Base-by-base conservation (phyloP, 2,797 vertebrate genomes). In the Platalea minor region DNA sequence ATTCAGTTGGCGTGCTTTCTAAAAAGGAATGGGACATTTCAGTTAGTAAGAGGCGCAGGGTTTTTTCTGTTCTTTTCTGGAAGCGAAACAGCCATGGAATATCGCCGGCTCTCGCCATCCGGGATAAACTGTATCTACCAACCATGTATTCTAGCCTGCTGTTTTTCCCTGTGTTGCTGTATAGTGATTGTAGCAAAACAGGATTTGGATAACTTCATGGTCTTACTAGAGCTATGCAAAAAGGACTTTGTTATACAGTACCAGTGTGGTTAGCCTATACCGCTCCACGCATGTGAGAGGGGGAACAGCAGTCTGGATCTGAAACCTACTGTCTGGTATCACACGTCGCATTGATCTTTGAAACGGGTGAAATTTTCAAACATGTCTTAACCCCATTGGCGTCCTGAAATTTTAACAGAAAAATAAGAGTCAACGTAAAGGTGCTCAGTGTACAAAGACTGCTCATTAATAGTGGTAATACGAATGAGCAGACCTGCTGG, bases 311-410 rank as follows among this genome's bases (percentile, higher is more conserved):
- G 15, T 3, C 14, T 75, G 54, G 18, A 48, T 80, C 67, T 75
- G 67, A 92, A 92, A 75, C 39, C 63, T 56, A 1, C 43, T 48
- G 24, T 57, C 28, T 61, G 13, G 39, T 51, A 17, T 2, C 63
- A 68, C 68, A 20, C 31, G 24, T 33, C 1, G 0, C 4, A 0
- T 48, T 84, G 11, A 46, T 37, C 41, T 70, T 41, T 35, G 26
- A 78, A 82, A 76, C 19, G n/a, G 17, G 24, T 75, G 50, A 63
- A 37, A 26, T 57, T 91, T 79, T 67, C 86, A 75, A 39, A 59
- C 8, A 2, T 57, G 19, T 60, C 53, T 78, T 59, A 80, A 79
- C 29, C 26, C 39, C 41, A 21, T 5, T 69, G 56, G 37, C 25
- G 35, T 77, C 45, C 56, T 83, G 57, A 63, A 61, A 48, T 84